Base-by-base conservation (phyloP, 2,888 invertebrate genomes). In the Eilema griseolum region DNA sequence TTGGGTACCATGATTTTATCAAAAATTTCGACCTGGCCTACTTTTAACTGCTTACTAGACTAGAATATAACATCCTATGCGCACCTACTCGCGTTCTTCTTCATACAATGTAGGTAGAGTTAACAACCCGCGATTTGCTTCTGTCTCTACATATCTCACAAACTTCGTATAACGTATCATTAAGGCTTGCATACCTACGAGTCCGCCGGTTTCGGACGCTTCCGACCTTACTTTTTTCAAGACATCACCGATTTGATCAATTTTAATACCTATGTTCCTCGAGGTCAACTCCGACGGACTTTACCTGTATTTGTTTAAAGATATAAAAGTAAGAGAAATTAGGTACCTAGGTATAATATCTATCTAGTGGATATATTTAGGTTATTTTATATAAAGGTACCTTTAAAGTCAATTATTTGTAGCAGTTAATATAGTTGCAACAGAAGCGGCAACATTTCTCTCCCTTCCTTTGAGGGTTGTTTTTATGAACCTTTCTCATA, bases 161-260 rank as follows among this genome's bases (percentile, higher is more conserved):
- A 52, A n/a, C 52, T 52, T 52, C 52, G 20, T 52, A 20, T 52
- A n/a, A 52, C 52, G 1, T n/a, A 52, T 52, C 52, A 52, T n/a
- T 52, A 52, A 52, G n/a, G 52, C 52, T 52, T 52, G 20, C 52
- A 52, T 52, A 20, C 20, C 16, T 41, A n/a, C n/a, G 3, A 46
- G 46, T 20, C 52, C 52, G n/a, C 52, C n/a, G n/a, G 52, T 52
- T 52, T 52, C 20, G 52, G 20, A 52, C 5, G n/a, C 52, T 52
- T 52, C 52, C 52, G 52, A 52, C n/a, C 52, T 52, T 52, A n/a
- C 52, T 20, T 46, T 52, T 52, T n/a, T 52, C 2, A 52, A 52
- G n/a, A n/a, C 52, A 52, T 52, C 52, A 52, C 52, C n/a, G n/a
- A 52, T n/a, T 52, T 52, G 52, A n/a, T 41, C 41, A 41, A 41